Conservation (phyloP, 2,888 invertebrate species). For the Diabrotica balteata region DNA sequence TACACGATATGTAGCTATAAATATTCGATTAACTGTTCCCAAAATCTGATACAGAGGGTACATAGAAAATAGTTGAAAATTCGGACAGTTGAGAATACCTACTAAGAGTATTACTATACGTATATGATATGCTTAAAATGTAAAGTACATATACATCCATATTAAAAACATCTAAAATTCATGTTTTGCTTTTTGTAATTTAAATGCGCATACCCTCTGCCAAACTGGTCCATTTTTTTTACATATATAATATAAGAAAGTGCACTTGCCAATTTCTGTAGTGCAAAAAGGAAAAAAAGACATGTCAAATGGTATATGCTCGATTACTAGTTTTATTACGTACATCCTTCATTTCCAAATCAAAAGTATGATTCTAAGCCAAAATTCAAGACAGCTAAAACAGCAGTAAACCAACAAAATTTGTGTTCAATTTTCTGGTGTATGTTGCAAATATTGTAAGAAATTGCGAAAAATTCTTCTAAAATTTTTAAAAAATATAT, state of each 20-base stretch:
- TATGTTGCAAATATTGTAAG: no score
- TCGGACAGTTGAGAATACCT: constrained; percentile 49
- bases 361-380: no score
- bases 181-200: constrained; percentile 15
- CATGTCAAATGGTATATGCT: neutral
- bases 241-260: constrained; percentile 22
- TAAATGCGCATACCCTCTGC: constrained; percentile 39
- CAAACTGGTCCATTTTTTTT: constrained; percentile 31
- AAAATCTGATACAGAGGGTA: constrained; percentile 23
- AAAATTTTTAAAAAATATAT: no score
- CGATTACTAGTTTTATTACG: no score
- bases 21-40: constrained; percentile 19
- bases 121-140: constrained; percentile 54
- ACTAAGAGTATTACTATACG: constrained; percentile 38
- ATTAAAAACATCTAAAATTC: constrained; percentile 46
- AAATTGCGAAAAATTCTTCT: no score
- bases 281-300: constrained; percentile 10
- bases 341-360: no score
- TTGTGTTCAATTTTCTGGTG: no score
- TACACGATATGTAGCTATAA: constrained; percentile 24
- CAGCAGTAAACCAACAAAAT: no score
- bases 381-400: no score
- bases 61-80: constrained; percentile 50
- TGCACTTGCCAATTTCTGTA: constrained; percentile 38
- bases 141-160: constrained; percentile 47